These are phyloP conservation scores for Sarcophilus harrisii DNA, from an alignment of 2,797 vertebrate genomes.

Conservation along the genomic window DNA sequence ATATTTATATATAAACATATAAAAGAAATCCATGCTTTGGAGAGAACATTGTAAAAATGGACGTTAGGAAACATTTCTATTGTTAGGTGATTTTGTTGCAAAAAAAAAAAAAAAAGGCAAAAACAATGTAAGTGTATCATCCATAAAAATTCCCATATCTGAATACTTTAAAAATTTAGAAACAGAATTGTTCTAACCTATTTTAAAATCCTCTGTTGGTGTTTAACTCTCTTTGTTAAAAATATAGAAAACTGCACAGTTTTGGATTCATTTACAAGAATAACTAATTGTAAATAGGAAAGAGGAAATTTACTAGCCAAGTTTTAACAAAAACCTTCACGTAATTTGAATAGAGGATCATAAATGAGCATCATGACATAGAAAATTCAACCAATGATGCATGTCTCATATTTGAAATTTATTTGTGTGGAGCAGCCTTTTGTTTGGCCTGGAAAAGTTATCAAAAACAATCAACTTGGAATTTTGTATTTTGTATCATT, in stretches of 20 bases:
- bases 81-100: neutral
- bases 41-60: neutral
- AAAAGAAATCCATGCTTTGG: neutral
- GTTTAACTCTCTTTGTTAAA: neutral
- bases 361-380: neutral
- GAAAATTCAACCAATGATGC: neutral
- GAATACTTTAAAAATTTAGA: neutral
- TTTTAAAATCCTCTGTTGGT: neutral
- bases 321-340: neutral
- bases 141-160: neutral
- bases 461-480: neutral
- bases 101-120: neutral
- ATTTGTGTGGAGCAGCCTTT: neutral
- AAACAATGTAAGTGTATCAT: neutral
- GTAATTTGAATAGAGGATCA: neutral
- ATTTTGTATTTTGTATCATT: neutral
- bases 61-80: neutral
- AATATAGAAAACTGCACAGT: neutral
- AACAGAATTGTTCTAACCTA: neutral
- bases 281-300: neutral
- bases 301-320: neutral
- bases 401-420: neutral
- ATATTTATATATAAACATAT: neutral
- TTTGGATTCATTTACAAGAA: neutral
- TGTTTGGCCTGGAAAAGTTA: neutral